A percentile compares a stretch with the other conserved stretches of the same genome.
Evolutionary conservation across 2,888 invertebrate genomes (phyloP).

Genomic region (Lasius fuliginosus): DNA sequence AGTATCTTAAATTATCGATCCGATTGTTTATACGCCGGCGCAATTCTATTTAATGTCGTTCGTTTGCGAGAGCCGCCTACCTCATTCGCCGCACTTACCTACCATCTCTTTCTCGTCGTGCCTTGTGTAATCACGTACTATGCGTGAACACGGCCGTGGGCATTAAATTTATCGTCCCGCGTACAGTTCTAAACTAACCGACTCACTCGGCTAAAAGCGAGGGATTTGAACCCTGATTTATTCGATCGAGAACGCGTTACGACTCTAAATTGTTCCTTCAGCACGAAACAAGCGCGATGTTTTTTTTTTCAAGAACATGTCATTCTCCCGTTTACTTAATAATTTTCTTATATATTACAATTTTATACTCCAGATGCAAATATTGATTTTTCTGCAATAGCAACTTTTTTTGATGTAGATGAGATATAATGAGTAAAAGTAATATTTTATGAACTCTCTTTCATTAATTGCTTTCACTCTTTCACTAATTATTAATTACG

Average conservation of each 20-base stretch:
- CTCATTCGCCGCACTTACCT: constrained; percentile 57
- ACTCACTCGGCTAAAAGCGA: constrained; percentile 82
- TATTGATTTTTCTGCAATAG: neutral
- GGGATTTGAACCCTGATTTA: constrained; percentile 81
- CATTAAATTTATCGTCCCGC: constrained; percentile 83
- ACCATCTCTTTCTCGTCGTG: constrained; percentile 47
- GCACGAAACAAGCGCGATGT: neutral
- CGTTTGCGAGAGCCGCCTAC: constrained; percentile 74
- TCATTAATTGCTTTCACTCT: neutral
- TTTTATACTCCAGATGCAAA: neutral
- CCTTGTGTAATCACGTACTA: constrained; percentile 67
- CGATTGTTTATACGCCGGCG: constrained; percentile 85
- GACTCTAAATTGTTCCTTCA: neutral
- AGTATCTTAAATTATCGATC: constrained; percentile 86
- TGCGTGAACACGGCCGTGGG: constrained; percentile 65
- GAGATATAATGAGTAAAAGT: neutral
- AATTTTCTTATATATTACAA: neutral
- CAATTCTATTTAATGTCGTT: constrained; percentile 83
- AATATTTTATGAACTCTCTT: neutral
- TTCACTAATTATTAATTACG: too few species aligned
- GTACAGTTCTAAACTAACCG: constrained; percentile 82
- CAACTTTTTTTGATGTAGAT: neutral
- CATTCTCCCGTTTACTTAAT: neutral
- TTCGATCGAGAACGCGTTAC: constrained; percentile 72
- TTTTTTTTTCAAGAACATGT: neutral